Percentiles rank a stretch among this genome's conserved stretches.
These are phyloP conservation scores for Oreochromis grahami DNA, from an alignment of 2,797 vertebrate genomes.

Conservation along the genomic window DNA sequence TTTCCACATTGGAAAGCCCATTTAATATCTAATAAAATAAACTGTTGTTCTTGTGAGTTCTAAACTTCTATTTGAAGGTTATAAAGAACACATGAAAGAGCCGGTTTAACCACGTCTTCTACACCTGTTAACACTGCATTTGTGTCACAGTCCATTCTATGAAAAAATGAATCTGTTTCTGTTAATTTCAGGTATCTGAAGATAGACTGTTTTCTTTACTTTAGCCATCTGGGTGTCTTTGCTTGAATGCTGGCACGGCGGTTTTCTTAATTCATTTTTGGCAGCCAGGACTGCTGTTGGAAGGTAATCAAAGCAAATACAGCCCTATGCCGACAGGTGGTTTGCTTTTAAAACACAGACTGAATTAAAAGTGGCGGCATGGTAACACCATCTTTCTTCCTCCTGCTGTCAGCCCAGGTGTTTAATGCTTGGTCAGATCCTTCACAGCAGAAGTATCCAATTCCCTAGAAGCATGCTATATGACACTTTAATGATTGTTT, in stretches of 20 bases:
- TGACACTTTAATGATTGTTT: background rate
- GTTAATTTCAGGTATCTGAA: background rate
- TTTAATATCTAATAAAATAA: constrained; percentile 1
- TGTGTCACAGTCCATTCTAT: background rate
- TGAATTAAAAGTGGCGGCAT: background rate
- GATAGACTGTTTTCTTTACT: background rate
- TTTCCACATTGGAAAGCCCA: background rate
- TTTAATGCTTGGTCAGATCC: background rate
- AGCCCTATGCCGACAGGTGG: background rate
- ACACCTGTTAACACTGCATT: background rate
- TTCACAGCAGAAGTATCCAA: background rate
- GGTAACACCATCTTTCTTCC: background rate
- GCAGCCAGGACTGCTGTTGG: background rate
- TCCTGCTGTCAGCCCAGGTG: background rate
- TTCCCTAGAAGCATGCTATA: background rate
- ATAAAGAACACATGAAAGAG: background rate
- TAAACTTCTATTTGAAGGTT: background rate
- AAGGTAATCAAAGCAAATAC: background rate
- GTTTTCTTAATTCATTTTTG: background rate
- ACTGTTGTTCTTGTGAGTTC: background rate
- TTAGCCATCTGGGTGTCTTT: background rate
- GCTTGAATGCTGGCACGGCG: background rate
- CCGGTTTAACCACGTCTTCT: background rate
- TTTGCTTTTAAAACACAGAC: background rate
- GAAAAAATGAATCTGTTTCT: background rate